Base-by-base conservation (phyloP, 1,140 invertebrate species). In the Gryon sp. region DNA sequence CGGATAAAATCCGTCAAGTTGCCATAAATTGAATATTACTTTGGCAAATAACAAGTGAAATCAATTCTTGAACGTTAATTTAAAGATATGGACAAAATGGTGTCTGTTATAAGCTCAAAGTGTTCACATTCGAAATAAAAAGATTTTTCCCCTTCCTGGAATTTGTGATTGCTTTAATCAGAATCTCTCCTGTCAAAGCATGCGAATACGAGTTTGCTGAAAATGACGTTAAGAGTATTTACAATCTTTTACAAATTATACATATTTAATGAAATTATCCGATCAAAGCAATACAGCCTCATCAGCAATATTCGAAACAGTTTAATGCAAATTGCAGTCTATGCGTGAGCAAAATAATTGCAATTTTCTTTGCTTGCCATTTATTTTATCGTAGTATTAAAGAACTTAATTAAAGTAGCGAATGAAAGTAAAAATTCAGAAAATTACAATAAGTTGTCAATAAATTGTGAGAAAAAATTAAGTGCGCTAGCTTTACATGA, bases 21-120 rank as follows among this genome's bases (percentile, higher is more conserved):
- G 14, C 24, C 16, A 14, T n/a, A 22, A 65, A 53, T 41, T 20
- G 32, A 32, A 45, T 40, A 41, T 40, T 12, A 34, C 36, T 12
- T 20, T 6, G 18, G 22, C 1, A 19, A 41, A 34, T 3, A 24
- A n/a, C 9, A 14, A 12, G 6, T 12, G 11, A 46, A 46, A 36
- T 45, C 41, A 60, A 60, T 45, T 62, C 32, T 38, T 14, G 1
- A 3, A 0, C 28, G 11, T 32, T 15, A 46, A 4, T 28, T 62
- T 32, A 38, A 38, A n/a, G n/a, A n/a, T n/a, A n/a, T 32, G 38
- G 26, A 59, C 53, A 59, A 59, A 43, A 43, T 59, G 38, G 45
- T 59, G 24, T 20, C 53, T 12, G 38, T 40, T 32, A 59, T 43
- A 7, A 12, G 15, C 22, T 43, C 32, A 38, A 53, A 43, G 38